Conservation (phyloP, 2,113 vertebrate genomes). For the Ophthalmolycus amberensis region DNA sequence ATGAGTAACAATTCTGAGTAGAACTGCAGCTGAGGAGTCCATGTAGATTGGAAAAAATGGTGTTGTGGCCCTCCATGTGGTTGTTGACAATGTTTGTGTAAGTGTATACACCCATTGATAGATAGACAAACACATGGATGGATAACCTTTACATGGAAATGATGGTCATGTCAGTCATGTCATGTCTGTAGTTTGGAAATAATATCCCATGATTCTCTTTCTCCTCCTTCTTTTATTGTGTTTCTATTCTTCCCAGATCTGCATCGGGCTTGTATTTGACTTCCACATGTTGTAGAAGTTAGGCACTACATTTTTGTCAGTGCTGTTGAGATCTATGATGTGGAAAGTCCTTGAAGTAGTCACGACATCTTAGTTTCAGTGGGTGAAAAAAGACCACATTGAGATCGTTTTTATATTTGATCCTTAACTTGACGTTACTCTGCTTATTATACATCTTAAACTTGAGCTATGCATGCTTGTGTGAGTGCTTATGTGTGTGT, state of each 20-base stretch:
- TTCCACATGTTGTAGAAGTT: not conserved
- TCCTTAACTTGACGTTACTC: not conserved
- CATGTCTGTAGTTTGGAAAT: not conserved
- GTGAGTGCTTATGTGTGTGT: not conserved
- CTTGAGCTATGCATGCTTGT: no score
- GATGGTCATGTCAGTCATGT: not conserved
- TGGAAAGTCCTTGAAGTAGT: not conserved
- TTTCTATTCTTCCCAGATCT: not conserved
- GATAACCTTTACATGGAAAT: not conserved
- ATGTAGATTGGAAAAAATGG: not conserved
- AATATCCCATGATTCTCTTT: not conserved
- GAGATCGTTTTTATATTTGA: conserved; percentile 1
- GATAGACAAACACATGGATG: not conserved
- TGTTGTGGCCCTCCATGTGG: not conserved
- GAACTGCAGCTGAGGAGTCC: not conserved
- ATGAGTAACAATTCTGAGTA: not conserved
- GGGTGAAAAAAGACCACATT: not conserved
- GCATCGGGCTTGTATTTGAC: not conserved
- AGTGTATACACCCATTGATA: not conserved
- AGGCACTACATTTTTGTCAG: no score
- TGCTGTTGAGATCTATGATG: not conserved
- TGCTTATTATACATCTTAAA: not conserved
- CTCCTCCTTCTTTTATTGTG: not conserved
- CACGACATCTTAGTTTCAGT: not conserved
- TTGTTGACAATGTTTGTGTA: not conserved